Conservation (phyloP, 2,888 invertebrate species). For the Drosophila stalkeri region DNA sequence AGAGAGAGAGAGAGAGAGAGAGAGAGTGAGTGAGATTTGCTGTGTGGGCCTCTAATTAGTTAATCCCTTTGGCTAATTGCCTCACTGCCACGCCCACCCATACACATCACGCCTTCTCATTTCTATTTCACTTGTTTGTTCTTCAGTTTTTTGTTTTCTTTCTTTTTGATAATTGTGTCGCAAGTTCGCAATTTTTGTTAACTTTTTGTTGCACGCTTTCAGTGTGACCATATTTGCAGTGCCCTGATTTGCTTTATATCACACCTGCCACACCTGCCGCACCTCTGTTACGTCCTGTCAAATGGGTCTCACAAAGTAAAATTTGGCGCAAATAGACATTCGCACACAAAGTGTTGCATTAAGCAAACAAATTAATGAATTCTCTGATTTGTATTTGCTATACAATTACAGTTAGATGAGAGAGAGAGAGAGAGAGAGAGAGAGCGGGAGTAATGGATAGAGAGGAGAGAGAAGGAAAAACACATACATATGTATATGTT, state of each 20-base stretch:
- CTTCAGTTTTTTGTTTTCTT: constrained; percentile 38
- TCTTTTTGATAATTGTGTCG: constrained; percentile 55
- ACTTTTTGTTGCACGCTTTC: constrained; percentile 51
- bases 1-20: constrained; percentile 29
- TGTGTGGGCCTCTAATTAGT: constrained; percentile 83
- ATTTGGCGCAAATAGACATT: constrained; percentile 9
- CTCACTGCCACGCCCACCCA: constrained; percentile 58
- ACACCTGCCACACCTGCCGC: not conserved
- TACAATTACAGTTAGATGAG: not conserved
- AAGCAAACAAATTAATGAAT: constrained; percentile 36
- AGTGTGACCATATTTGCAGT: constrained; percentile 52
- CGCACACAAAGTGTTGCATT: constrained; percentile 28
- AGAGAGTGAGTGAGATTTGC: constrained; percentile 16
- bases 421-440: not conserved
- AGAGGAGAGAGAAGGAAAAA: not conserved
- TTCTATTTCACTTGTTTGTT: constrained; percentile 27
- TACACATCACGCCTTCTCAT: constrained; percentile 14
- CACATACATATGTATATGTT: not conserved
- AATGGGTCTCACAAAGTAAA: constrained; percentile 21
- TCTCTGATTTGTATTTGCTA: constrained; percentile 4
- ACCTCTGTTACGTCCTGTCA: not conserved
- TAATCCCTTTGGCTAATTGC: constrained; percentile 83
- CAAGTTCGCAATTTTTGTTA: constrained; percentile 30
- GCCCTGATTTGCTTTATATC: constrained; percentile 58
- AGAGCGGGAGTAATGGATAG: too few species aligned